Evolutionary conservation across 2,888 invertebrate genomes (phyloP).

Genomic region (Atherix ibis): DNA sequence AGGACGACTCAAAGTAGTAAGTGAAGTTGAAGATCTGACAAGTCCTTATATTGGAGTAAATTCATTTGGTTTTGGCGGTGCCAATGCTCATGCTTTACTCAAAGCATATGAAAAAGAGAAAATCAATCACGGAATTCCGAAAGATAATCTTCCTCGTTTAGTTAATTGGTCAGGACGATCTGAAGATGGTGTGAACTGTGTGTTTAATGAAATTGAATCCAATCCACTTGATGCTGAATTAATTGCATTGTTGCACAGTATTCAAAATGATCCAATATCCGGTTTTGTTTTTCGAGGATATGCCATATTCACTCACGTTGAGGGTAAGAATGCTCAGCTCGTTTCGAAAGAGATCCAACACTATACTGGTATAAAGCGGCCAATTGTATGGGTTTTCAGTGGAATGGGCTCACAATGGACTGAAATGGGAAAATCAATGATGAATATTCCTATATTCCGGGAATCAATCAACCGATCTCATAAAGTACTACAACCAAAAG

Average conservation of each 20-base stretch:
- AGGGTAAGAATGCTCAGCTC: constrained; percentile 17
- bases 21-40: constrained; percentile 50
- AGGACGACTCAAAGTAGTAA: constrained; percentile 53
- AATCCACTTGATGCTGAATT: constrained; percentile 46
- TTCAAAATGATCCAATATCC: constrained; percentile 39
- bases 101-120: constrained; percentile 21
- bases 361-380: constrained; percentile 45
- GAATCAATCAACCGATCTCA: constrained; percentile 49
- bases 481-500: constrained; percentile 39
- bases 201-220: constrained; percentile 47
- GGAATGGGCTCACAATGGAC: constrained; percentile 86
- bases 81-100: constrained; percentile 43
- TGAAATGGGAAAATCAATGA: constrained; percentile 62
- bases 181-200: constrained; percentile 49
- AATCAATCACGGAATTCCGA: constrained; percentile 40
- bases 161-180: constrained; percentile 65
- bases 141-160: constrained; percentile 53
- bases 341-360: constrained; percentile 40
- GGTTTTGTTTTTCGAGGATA: constrained; percentile 66
- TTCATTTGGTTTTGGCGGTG: constrained; percentile 84
- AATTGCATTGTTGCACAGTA: constrained; percentile 41
- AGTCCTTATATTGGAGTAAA: constrained; percentile 70
- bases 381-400: constrained; percentile 80
- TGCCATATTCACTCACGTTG: constrained; percentile 34
- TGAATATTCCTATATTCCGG: constrained; percentile 57